A percentile compares a stretch with the other conserved stretches of the same genome.
phyloP scores from a whole-genome alignment of 2,113 vertebrate genomes.

The Phocoena sinus region DNA sequence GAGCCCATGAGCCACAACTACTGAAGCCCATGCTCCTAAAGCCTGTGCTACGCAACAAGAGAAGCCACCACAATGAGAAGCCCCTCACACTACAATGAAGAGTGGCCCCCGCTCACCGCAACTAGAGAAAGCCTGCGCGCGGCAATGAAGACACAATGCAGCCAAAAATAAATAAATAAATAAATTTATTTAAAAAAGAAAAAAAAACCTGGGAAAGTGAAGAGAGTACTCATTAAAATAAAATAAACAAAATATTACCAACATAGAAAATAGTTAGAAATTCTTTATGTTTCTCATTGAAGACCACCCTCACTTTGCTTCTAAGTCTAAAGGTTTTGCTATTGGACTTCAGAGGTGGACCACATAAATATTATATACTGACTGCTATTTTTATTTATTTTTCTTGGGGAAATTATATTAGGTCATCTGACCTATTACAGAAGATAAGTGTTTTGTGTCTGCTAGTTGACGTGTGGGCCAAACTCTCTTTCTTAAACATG shows the following conservation, averaged over 20 bases:
- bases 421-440: background rate
- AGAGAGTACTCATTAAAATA: background rate
- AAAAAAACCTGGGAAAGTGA: background rate
- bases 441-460: background rate
- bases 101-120: too few relatives aligned
- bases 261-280: background rate
- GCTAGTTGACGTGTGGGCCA: background rate
- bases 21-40: too few relatives aligned
- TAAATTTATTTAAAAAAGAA: too few relatives aligned
- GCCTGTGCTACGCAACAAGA: too few relatives aligned
- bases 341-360: background rate
- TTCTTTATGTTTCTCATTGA: background rate
- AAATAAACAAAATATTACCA: background rate
- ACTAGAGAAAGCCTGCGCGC: too few relatives aligned
- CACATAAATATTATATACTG: background rate
- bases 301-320: background rate
- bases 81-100: too few relatives aligned
- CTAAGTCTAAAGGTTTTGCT: background rate
- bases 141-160: too few relatives aligned
- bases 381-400: background rate
- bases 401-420: background rate
- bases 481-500: background rate
- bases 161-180: too few relatives aligned
- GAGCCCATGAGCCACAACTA: too few relatives aligned
- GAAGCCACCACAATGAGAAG: too few relatives aligned